Percentiles rank a stretch among this genome's conserved stretches.
Conservation (phyloP, 1,140 invertebrate genomes). For the Pogonomyrmex barbatus region DNA sequence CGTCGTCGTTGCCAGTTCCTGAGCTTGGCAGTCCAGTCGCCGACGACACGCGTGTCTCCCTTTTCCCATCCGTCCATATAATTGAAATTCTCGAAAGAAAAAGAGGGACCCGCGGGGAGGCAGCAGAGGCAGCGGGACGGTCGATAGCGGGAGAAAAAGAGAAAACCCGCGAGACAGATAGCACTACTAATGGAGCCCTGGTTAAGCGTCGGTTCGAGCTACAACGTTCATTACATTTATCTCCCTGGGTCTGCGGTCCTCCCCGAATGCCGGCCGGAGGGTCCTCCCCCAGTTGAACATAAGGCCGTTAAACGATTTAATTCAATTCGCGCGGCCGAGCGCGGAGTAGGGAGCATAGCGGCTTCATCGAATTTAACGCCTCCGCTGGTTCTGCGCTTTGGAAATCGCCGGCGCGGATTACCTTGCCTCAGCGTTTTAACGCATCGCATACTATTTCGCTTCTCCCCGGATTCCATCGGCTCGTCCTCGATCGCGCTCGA, state of each 20-base stretch:
- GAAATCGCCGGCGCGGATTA: conserved; percentile 64
- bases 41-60: conserved; percentile 34
- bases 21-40: conserved; percentile 74
- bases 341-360: conserved; percentile 54
- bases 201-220: conserved; percentile 79
- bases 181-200: conserved; percentile 79
- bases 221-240: conserved; percentile 85
- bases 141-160: conserved; percentile 56
- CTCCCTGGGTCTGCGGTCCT: conserved; percentile 80
- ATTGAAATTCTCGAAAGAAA: conserved; percentile 76
- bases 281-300: conserved; percentile 82
- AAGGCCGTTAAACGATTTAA: conserved; percentile 86
- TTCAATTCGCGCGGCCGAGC: conserved; percentile 80
- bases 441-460: conserved; percentile 23
- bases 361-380: conserved; percentile 80
- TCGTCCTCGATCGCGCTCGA: conserved; percentile 4
- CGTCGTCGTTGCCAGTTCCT: conserved; percentile 64
- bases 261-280: conserved; percentile 81
- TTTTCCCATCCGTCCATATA: conserved; percentile 36
- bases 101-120: background rate
- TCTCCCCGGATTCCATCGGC: background rate
- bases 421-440: conserved; percentile 74
- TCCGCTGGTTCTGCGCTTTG: conserved; percentile 78
- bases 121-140: background rate
- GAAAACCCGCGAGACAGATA: conserved; percentile 70